Base-by-base conservation (phyloP, 2,797 vertebrate genomes). In the Thaleichthys pacificus region DNA sequence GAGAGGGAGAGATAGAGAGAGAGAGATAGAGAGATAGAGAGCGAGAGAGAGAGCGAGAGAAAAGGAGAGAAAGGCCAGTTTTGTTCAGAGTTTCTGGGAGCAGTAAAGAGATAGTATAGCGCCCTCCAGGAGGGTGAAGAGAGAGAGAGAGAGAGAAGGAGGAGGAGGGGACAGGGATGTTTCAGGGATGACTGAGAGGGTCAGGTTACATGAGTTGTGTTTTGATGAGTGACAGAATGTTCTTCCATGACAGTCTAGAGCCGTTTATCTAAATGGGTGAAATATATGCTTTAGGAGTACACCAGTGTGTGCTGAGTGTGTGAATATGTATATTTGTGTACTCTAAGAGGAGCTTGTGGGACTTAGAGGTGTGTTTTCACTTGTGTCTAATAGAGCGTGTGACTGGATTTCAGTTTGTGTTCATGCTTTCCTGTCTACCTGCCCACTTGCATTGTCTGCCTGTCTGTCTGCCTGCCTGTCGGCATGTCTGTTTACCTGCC, bases 211-310 rank as follows among this genome's bases (percentile, higher is more conserved):
- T 24, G 84, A 89, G 86, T 83, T 82, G 82, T 85, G 84, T 83
- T 85, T 85, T 79, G 87, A 88, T 83, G 89, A 90, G 87, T 90
- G 89, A 89, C 91, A 89, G 78, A 85, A 87, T 84, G 84, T 83
- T 88, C 80, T 69, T 87, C 85, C 80, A 61, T 85, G 89, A 85
- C 85, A 76, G 38, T 82, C 73, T 82, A 64, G 76, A 69, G 80
- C 82, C 76, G 82, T 88, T 80, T 84, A 77, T 77, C 75, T 78
- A 79, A 82, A 80, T 73, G 62, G 49, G 24, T 9, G 81, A 82
- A 78, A 77, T 28, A 54, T 82, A 73, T 77, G 77, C 72, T 83
- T 77, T 75, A 79, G 75, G 73, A 81, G 79, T 71, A 49, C 30
- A 79, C 80, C 70, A 73, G 77, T 65, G 64, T 69, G 66, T 69